Evolutionary conservation across 2,797 vertebrate genomes (phyloP).

Genomic region (Manis pentadactyla): DNA sequence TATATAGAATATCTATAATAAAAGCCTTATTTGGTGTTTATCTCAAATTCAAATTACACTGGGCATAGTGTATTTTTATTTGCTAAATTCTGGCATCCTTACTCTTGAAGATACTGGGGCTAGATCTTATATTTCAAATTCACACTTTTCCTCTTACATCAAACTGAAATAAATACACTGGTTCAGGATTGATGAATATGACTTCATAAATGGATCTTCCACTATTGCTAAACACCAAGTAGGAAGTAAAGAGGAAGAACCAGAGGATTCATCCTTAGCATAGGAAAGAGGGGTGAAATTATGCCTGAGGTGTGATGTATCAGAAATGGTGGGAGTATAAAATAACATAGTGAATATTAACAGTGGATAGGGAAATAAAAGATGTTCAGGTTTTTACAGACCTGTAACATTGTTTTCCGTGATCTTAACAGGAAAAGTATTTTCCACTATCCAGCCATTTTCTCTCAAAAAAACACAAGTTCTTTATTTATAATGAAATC

Average conservation of each 20-base stretch:
- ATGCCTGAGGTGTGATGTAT: not conserved
- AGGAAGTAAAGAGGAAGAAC: not conserved
- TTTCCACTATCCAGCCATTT: slow-evolving; percentile 4
- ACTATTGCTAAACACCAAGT: not conserved
- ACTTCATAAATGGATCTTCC: not conserved
- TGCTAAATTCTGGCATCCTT: not conserved
- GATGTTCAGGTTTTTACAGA: not conserved
- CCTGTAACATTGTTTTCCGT: not conserved
- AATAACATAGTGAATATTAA: not conserved
- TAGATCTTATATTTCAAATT: not conserved
- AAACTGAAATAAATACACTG: not conserved
- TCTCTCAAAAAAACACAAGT: not conserved
- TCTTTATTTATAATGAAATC: slow-evolving; percentile 36
- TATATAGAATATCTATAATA: not conserved
- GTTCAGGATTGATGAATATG: not conserved
- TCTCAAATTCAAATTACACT: not conserved
- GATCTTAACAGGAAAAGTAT: not conserved
- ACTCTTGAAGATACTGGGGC: not conserved
- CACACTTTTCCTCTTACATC: not conserved
- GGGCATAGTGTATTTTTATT: not conserved
- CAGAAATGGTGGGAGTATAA: not conserved
- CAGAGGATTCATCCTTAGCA: not conserved
- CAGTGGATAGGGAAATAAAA: not conserved
- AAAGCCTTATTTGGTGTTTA: not conserved
- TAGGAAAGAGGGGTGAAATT: not conserved